Evolutionary conservation across 2,797 vertebrate species (phyloP), one percentile per base, ranked within the genome.

Genomic region (Halcyon smyrnensis): DNA sequence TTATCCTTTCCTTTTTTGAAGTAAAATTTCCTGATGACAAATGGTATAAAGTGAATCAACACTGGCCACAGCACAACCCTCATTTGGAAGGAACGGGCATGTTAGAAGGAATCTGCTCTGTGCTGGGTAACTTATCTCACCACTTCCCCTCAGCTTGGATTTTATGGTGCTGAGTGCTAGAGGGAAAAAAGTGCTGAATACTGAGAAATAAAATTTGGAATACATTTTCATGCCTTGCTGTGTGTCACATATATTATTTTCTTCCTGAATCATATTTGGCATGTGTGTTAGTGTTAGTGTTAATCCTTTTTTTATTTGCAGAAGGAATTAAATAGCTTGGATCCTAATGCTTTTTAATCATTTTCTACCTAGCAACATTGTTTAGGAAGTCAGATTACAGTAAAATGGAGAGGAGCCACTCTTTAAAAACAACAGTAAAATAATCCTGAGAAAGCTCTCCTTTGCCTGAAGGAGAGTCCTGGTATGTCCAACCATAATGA

Each of bases 11-110:
- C 36, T 80, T 77, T 39, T 68, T 15, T 59, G 90, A 96, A 92
- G 80, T 76, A 91, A 73, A 88, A 79, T 68, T 95, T 89, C 57
- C 86, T 77, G 91, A 54, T 84, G 69, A 79, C n/a, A 87, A 37
- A 56, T 94, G 27, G 28, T 37, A 53, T 21, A 75, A 77, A 78
- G 70, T n/a, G 17, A 90, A 94, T 43, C 45, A 94, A 69, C 43
- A 41, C 11, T 64, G 15, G 46, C 41, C 28, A 67, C 60, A n/a
- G 15, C 20, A 54, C 28, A 80, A 23, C 11, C 67, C 39, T 70
- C 43, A 17, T 57, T 41, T 50, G 9, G 34, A 68, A 84, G n/a
- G 89, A 93, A 88, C 20, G 5, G 24, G 8, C 11, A 11, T 28
- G 62, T 83, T 51, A 53, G 43, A 75, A 67, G 28, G 50, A 88